Conservation (phyloP, 2,113 vertebrate genomes). For the Sus scrofa region T2T-Sscrofa CM000812.6:205595001-205595500, state of each 20-base stretch:
- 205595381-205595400: background rate
- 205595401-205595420: conserved; percentile 18
- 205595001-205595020: no score
- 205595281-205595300: background rate
- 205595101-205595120: background rate
- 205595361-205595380: background rate
- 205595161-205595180: conserved; percentile 38
- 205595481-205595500: background rate
- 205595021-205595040: no score
- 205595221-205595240: background rate
- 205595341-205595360: background rate
- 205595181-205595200: conserved; percentile 26
- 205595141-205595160: conserved; percentile 24
- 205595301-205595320: background rate
- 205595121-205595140: conserved; percentile 33
- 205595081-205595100: no score
- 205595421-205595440: conserved; percentile 22
- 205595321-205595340: background rate
- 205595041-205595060: no score
- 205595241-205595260: background rate
- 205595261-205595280: background rate
- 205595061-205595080: no score
- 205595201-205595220: background rate
- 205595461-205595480: background rate
- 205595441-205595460: conserved; percentile 22